phyloP scores from a whole-genome alignment of 1,140 invertebrate genomes.

The Polyergus mexicanus region DNA sequence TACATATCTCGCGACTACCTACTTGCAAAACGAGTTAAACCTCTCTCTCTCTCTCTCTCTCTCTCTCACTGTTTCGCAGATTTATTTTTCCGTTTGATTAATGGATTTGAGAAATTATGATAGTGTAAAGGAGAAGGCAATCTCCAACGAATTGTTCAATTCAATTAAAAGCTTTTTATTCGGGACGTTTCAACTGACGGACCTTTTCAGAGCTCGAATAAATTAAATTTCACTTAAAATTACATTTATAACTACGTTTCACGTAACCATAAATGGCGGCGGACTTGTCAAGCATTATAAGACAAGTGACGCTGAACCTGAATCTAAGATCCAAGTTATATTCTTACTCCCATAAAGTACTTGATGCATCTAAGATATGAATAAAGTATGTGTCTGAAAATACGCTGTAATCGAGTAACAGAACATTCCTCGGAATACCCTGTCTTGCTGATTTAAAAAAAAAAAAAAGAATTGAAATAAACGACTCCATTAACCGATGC shows the following conservation, averaged over 20 bases:
- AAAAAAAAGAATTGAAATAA: not conserved
- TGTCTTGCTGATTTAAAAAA: not conserved
- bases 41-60: not conserved
- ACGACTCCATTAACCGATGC: conserved; percentile 24
- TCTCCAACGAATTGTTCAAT: not conserved
- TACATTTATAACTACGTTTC: not conserved
- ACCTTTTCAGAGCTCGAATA: not conserved
- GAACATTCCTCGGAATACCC: not conserved
- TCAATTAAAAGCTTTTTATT: not conserved
- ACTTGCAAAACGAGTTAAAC: not conserved
- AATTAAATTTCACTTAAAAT: not conserved
- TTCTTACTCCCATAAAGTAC: too few relatives aligned
- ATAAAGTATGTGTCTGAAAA: not conserved
- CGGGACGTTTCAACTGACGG: not conserved
- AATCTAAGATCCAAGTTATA: not conserved
- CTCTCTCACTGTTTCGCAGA: not conserved
- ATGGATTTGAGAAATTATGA: not conserved
- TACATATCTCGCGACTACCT: not conserved
- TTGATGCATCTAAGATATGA: not conserved
- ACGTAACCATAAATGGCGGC: not conserved
- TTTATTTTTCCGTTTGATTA: not conserved
- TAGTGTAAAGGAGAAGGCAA: not conserved
- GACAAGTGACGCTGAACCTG: not conserved
- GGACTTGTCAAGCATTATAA: not conserved
- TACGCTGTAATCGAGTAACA: not conserved